Evolutionary conservation across 2,797 vertebrate species (phyloP).

Genomic region (Paratrypauchen microcephalus): DNA sequence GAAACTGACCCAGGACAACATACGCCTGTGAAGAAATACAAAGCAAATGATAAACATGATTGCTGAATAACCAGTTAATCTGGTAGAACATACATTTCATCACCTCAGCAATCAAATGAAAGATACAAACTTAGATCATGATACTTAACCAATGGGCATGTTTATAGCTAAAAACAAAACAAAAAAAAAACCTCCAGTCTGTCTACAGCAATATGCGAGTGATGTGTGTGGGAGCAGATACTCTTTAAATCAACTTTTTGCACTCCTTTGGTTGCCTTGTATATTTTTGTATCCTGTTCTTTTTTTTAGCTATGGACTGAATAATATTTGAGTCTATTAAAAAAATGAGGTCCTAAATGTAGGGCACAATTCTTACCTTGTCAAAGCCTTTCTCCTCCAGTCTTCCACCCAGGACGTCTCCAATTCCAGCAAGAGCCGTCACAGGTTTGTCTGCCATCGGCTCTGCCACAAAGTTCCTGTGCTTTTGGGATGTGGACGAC

Average conservation of each 20-base stretch:
- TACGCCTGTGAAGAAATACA: conserved; percentile 77
- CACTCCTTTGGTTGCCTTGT: too few species aligned
- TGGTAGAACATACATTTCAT: background rate
- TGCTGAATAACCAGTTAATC: background rate
- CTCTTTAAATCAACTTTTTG: too few species aligned
- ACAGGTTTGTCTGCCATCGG: conserved; percentile 93
- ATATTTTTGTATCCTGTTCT: too few species aligned
- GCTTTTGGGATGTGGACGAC: conserved; percentile 92
- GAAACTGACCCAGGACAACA: conserved; percentile 91
- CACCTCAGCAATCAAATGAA: background rate
- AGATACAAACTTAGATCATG: background rate
- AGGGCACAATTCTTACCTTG: conserved; percentile 74
- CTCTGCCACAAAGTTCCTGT: conserved; percentile 92
- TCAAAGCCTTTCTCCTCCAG: conserved; percentile 90
- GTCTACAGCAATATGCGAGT: too few species aligned
- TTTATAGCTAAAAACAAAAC: too few species aligned
- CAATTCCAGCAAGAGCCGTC: conserved; percentile 85
- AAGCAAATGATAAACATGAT: too few species aligned
- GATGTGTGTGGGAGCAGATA: too few species aligned
- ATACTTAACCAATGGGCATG: too few species aligned
- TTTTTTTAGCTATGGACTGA: too few species aligned
- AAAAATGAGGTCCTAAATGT: background rate
- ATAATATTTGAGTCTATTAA: too few species aligned
- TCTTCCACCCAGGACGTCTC: conserved; percentile 84
- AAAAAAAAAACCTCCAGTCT: too few species aligned